phyloP scores from a whole-genome alignment of 2,113 vertebrate genomes.

The Geothlypis trichas region DNA sequence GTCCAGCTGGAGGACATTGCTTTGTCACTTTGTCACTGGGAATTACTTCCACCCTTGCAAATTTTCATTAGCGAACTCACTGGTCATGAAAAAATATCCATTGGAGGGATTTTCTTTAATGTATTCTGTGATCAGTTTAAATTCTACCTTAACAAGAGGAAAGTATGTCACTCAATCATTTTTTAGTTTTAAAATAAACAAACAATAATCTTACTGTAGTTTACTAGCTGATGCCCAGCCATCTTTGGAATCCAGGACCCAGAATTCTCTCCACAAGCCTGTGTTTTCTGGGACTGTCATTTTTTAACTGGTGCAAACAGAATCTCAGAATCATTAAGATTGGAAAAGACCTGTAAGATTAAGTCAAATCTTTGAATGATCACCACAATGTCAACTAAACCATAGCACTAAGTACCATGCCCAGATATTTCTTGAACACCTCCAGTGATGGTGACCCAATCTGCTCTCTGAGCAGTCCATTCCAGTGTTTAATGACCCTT shows the following conservation, averaged over 20 bases:
- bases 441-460: neutral
- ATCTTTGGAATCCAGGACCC: neutral
- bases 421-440: neutral
- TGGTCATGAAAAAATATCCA: neutral
- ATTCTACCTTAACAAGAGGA: neutral
- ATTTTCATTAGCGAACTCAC: neutral
- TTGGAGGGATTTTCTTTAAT: neutral
- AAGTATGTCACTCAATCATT: neutral
- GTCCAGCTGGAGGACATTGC: neutral
- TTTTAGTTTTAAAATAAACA: neutral
- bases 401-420: neutral
- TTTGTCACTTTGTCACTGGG: accelerated
- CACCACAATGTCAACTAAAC: neutral
- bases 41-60: neutral
- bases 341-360: neutral
- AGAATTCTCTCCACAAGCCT: neutral
- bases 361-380: neutral
- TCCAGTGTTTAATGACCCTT: neutral
- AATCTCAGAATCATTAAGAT: neutral
- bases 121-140: neutral
- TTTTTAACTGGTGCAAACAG: neutral
- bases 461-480: neutral
- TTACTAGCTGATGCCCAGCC: neutral
- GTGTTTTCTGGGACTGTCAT: neutral
- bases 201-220: neutral